phyloP scores from a whole-genome alignment of 2,888 invertebrate species.

The Drosophila antonietae region DNA sequence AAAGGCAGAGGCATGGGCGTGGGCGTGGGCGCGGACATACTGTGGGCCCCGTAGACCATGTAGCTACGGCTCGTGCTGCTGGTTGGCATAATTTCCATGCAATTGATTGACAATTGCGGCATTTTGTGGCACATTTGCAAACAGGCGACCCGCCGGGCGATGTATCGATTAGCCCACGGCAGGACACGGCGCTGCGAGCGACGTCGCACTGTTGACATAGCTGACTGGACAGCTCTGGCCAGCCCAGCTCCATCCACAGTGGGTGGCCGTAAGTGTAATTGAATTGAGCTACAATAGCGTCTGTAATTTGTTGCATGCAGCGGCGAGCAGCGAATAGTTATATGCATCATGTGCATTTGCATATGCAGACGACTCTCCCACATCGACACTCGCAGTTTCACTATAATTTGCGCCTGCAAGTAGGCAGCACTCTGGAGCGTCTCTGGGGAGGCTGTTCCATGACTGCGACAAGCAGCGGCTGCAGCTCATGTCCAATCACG shows the following conservation, averaged over 20 bases:
- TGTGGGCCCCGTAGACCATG: slow-evolving; percentile 1
- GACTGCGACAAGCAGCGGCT: not conserved
- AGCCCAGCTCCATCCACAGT: not conserved
- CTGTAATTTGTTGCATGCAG: slow-evolving; percentile 46
- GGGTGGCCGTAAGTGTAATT: slow-evolving; percentile 52
- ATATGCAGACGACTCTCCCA: slow-evolving; percentile 21
- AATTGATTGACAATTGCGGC: slow-evolving; percentile 79
- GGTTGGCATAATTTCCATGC: slow-evolving; percentile 75
- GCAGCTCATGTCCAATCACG: slow-evolving; percentile 1
- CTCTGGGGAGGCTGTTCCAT: slow-evolving; percentile 12
- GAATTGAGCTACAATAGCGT: slow-evolving; percentile 40
- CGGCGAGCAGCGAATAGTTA: not conserved
- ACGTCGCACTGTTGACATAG: slow-evolving; percentile 30
- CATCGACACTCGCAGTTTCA: slow-evolving; percentile 49
- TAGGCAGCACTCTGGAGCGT: slow-evolving; percentile 25
- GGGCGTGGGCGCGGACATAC: slow-evolving; percentile 8
- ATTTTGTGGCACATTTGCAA: slow-evolving; percentile 75
- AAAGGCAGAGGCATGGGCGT: too few relatives aligned
- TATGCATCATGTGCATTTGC: not conserved
- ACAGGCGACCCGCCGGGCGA: slow-evolving; percentile 60
- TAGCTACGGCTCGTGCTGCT: slow-evolving; percentile 10
- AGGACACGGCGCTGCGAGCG: slow-evolving; percentile 42
- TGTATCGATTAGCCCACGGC: slow-evolving; percentile 71
- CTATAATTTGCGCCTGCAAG: slow-evolving; percentile 50
- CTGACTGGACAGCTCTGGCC: slow-evolving; percentile 7